Percentiles rank a stretch among this genome's conserved stretches.
Evolutionary conservation across 2,797 vertebrate species (phyloP).

Genomic region (Sebastes matsubarae): DNA sequence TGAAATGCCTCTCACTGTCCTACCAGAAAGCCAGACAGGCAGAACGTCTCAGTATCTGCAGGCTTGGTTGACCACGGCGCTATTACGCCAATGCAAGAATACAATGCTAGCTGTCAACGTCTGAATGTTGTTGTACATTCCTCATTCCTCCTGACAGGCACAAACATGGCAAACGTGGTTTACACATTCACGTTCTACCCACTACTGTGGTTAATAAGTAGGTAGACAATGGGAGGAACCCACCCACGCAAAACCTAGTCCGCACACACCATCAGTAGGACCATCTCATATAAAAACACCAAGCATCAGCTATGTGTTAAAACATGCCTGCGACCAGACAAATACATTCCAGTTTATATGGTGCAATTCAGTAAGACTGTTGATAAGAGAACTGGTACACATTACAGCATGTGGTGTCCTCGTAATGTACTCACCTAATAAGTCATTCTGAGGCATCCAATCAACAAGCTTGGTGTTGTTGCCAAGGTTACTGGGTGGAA

Average conservation of each 20-base stretch:
- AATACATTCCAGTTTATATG: not conserved
- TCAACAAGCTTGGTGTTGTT: constrained; percentile 98
- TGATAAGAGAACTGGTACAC: not conserved
- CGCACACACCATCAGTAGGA: not conserved
- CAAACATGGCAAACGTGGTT: not conserved
- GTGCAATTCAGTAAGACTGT: not conserved
- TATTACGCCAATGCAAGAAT: not conserved
- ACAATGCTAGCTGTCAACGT: constrained; percentile 19
- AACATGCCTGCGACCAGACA: not conserved
- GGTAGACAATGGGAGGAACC: not conserved
- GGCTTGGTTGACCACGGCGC: not conserved
- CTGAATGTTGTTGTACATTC: constrained; percentile 26
- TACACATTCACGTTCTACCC: not conserved
- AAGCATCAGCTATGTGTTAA: not conserved
- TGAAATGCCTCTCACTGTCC: not conserved
- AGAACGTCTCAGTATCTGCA: not conserved
- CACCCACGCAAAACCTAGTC: not conserved
- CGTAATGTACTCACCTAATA: constrained; percentile 88
- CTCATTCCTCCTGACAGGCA: not conserved
- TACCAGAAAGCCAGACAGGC: not conserved
- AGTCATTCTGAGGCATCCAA: constrained; percentile 98
- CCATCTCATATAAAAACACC: not conserved
- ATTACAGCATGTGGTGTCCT: not conserved
- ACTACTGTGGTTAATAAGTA: constrained; percentile 2
- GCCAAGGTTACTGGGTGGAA: constrained; percentile 92